Base-by-base conservation (phyloP, 2,113 vertebrate genomes). In the Petrocephalus zakoni region DNA sequence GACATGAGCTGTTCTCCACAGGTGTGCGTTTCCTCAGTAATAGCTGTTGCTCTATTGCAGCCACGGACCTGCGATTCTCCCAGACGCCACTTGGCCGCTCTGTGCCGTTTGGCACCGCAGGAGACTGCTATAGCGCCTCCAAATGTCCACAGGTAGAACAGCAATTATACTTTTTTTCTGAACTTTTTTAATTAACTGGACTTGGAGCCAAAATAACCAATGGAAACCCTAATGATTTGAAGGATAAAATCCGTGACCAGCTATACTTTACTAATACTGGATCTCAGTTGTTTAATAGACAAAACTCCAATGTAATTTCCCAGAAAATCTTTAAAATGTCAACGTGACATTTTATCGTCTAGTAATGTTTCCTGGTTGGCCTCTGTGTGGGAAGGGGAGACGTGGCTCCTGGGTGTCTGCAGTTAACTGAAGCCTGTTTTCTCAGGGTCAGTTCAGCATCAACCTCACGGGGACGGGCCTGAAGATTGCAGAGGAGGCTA, bases 401-500 rank as follows among this genome's bases (percentile, higher is more conserved):
- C 5, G 4, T 34, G 21, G 11, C 6, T 55, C 34, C 21, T 8
- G 10, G 37, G 7, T 51, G 5, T 17, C 4, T 3, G 6, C 87
- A 1, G 56, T 85, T 1, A 10, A 75, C 87, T 68, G 85, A 2
- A 11, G 34, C 85, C 25, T 81, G 52, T 11, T 72, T 61, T 89
- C 10, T 42, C 91, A 99, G 98, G 98, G 98, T 19, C 98, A 97
- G 91, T 99, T 99, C 93, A 98, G 97, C 92, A 97, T 99, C 91
- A 99, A 98, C 91, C 95, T 99, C 92, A 93, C 95, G 55, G 97
- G 97, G 47, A 99, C 98, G 5, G 97, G 97, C 52, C 94, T 99
- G 92, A 97, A 92, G 94, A 95, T 99, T 61, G 94, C 97, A 84
- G 95, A 92, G 89, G 92, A 94, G 22, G 96, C 96, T 1, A 97